Base-by-base conservation (phyloP, 2,888 invertebrate species). In the Muschampia plurimacula region DNA sequence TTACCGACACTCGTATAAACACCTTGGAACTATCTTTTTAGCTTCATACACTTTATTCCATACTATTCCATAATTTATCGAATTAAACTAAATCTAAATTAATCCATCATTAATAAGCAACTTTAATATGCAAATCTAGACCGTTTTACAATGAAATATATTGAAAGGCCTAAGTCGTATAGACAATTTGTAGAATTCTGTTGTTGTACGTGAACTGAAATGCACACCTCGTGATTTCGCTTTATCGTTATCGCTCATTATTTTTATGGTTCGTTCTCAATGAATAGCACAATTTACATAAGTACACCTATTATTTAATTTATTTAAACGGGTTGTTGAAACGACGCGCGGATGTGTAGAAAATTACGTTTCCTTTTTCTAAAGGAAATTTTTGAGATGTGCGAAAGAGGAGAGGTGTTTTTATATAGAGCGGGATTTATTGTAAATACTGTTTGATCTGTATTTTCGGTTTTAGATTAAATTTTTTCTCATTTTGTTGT, bases 231-330 rank as follows among this genome's bases (percentile, higher is more conserved):
- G 46, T 69, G 62, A 62, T 49, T 39, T 49, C 32, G n/a, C n/a
- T 62, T 49, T 69, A 69, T 62, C 62, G 62, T 62, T 69, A 69
- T 69, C 69, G 69, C 69, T 32, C 15, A 67, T 67, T 69, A 49
- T 69, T 62, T 32, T 69, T 62, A 62, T 28, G 32, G 49, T 46
- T 36, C 68, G n/a, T 52, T 69, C 69, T 62, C 49, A 69, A 69
- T 69, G 69, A 62, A 69, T 69, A 69, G 62, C 69, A 62, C 49
- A 62, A 57, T 57, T 59, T 28, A 32, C 7, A 63, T 57, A 46
- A 55, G 72, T 67, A 52, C 52, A 65, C 69, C 46, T 49, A 59
- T 59, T 12, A 59, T 59, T 59, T 41, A 13, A 57, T 41, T 67
- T 12, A 67, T 59, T 59, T 28, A 41, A 57, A 59, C 55, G 39